Conservation (phyloP, 2,888 invertebrate genomes). For the Brenthis hecate region DNA sequence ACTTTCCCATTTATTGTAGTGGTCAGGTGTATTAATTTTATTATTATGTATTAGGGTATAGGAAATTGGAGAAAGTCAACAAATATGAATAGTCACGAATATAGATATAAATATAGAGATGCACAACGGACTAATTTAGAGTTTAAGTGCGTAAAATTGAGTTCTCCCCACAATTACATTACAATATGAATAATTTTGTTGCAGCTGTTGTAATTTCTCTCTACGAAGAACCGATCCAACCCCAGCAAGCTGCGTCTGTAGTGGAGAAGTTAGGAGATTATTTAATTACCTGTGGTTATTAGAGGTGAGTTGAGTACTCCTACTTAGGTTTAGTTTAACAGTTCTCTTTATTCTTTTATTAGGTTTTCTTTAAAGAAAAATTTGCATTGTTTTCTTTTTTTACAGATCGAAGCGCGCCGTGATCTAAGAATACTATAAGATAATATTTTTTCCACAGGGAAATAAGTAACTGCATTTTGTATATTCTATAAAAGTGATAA, state of each 20-base stretch:
- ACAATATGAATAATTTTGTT: constrained; percentile 59
- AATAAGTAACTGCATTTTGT: constrained; percentile 84
- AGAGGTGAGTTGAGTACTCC: constrained; percentile 81
- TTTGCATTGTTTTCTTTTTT: constrained; percentile 49
- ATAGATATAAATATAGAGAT: no score
- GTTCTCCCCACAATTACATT: no score
- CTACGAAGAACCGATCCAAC: constrained; percentile 97
- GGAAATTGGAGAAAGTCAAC: background rate
- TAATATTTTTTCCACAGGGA: constrained; percentile 83
- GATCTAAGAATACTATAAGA: constrained; percentile 83
- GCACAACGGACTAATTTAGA: no score
- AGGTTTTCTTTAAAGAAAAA: background rate
- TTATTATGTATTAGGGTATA: no score
- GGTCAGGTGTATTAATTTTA: no score
- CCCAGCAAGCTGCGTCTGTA: constrained; percentile 97
- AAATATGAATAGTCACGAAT: no score
- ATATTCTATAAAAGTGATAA: constrained; percentile 83
- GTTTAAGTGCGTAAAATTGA: no score
- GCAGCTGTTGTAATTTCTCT: constrained; percentile 95
- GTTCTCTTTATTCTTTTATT: background rate
- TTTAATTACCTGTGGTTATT: constrained; percentile 98
- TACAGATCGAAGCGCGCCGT: constrained; percentile 81
- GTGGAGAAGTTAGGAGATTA: constrained; percentile 98
- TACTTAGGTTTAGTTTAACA: constrained; percentile 3
- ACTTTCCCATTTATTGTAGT: no score